Base-by-base conservation (phyloP, 2,113 vertebrate genomes). In the Procavia capensis region DNA sequence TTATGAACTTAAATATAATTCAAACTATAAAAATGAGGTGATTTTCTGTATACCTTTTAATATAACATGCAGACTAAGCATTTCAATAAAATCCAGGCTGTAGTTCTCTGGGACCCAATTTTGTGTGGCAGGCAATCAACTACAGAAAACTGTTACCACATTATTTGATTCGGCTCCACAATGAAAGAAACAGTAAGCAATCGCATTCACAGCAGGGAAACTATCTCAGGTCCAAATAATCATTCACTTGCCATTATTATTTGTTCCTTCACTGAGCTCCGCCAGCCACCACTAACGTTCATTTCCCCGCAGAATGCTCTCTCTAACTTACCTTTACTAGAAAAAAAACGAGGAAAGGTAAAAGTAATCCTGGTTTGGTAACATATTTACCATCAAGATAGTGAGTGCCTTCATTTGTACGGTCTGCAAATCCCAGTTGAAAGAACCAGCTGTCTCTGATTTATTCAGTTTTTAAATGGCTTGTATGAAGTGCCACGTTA, bases 71-170 rank as follows among this genome's bases (percentile, higher is more conserved):
- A 98, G 96, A 97, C 97, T 97, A 97, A 98, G 95, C 95, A 97
- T 92, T 97, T 98, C 96, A 97, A 94, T 96, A 96, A 98, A 98
- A 98, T 97, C 93, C 96, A 98, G 98, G 93, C 74, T 96, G 91
- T 90, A 97, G 97, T 96, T 97, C 97, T 98, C 97, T 98, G 98
- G 96, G 97, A 98, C 97, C 95, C 98, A 98, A 98, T 98, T 98
- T 97, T 90, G 96, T 97, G 97, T 97, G 98, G 98, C 97, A 91
- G 41, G 9, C 95, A 94, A 98, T 98, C 98, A 99, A 98, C 97
- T 66, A 97, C 97, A 98, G 96, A 98, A 99, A 99, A 99, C 99
- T 98, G 98, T 98, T 99, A 98, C 98, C 99, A 99, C 98, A 98
- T 99, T 99, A 98, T 99, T 99, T 99, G 97, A 97, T 96, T 97